These are phyloP conservation scores for Ctena decussata DNA, from an alignment of 2,888 invertebrate species.

Conservation along the genomic window DNA sequence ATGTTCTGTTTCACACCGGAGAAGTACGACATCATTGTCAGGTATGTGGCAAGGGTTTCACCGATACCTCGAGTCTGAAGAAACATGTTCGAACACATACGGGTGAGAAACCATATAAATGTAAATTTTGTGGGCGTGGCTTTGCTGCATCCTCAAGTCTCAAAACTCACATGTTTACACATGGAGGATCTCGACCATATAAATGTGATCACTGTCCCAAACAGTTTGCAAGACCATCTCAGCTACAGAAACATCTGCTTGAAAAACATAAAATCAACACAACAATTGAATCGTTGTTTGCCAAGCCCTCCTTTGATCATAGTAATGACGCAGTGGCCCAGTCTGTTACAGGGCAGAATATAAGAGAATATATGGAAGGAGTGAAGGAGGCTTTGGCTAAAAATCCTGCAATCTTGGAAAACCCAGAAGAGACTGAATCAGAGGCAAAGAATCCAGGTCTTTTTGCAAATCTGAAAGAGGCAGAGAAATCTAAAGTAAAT, in stretches of 20 bases:
- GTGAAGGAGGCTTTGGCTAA: neutral
- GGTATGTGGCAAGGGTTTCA: neutral
- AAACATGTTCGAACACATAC: slow-evolving; percentile 1
- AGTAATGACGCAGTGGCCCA: neutral
- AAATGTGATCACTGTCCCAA: neutral
- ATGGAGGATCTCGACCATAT: neutral
- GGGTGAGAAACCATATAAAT: neutral
- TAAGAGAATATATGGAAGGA: neutral
- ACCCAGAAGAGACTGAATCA: neutral
- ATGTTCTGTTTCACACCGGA: neutral
- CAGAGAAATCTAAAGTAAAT: neutral
- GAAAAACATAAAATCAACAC: neutral
- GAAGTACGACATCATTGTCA: neutral
- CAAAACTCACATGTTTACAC: neutral
- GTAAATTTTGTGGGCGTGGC: neutral
- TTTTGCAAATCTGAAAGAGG: neutral
- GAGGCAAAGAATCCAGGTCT: too few relatives aligned
- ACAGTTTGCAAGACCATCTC: neutral
- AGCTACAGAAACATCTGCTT: neutral
- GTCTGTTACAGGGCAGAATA: neutral
- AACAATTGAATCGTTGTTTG: neutral
- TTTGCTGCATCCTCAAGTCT: neutral
- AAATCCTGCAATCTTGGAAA: neutral
- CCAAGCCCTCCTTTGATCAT: neutral
- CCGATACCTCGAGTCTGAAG: neutral